These are phyloP conservation scores for Nycteola revayana DNA, from an alignment of 2,888 invertebrate species.

Conservation along the genomic window DNA sequence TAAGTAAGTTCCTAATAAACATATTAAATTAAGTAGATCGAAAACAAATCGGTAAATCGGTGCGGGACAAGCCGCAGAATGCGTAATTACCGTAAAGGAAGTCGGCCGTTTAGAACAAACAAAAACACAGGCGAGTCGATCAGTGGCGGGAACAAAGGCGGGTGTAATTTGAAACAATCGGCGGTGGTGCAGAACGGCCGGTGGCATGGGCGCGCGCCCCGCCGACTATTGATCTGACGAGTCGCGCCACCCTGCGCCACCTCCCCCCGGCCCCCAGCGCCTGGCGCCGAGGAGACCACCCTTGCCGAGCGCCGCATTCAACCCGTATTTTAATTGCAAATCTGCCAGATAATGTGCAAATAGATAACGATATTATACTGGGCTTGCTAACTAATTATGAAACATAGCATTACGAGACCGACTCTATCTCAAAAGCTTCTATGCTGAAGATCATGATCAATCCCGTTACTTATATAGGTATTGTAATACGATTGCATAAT, in stretches of 20 bases:
- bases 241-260: conserved; percentile 50
- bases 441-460: too few relatives aligned
- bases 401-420: conserved; percentile 55
- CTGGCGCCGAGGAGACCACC: conserved; percentile 41
- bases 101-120: conserved; percentile 75
- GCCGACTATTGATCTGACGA: conserved; percentile 79
- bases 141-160: conserved; percentile 78
- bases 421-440: conserved; percentile 12
- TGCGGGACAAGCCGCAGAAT: conserved; percentile 61
- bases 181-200: conserved; percentile 68
- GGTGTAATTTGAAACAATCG: conserved; percentile 81
- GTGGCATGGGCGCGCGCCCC: conserved; percentile 71
- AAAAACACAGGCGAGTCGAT: conserved; percentile 77
- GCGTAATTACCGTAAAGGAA: conserved; percentile 79
- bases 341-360: conserved; percentile 82
- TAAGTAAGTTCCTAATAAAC: too few relatives aligned
- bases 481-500: too few relatives aligned
- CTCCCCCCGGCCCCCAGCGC: conserved; percentile 36
- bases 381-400: conserved; percentile 74
- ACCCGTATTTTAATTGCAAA: conserved; percentile 82
- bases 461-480: too few relatives aligned
- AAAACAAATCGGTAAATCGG: conserved; percentile 51
- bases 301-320: conserved; percentile 51
- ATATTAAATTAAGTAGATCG: too few relatives aligned
- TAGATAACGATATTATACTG: conserved; percentile 79